Base-by-base conservation (phyloP, 2,797 vertebrate species). In the Myoxocephalus aenaeus region DNA sequence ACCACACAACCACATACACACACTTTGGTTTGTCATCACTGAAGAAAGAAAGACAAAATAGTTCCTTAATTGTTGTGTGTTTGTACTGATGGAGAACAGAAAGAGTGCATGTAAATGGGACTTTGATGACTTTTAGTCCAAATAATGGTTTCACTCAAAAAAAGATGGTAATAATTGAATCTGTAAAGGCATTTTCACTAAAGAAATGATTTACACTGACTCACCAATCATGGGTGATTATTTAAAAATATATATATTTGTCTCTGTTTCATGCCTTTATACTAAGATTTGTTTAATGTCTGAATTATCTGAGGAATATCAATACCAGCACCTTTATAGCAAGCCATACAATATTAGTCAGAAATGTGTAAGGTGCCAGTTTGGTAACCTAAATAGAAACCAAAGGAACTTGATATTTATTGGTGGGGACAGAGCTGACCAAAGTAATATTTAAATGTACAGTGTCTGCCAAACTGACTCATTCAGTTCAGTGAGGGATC, bases 1-100 rank as follows among this genome's bases (percentile, higher is more conserved):
- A 91, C 91, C 93, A 94, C 92, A 93, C 92, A 92, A 56, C 81
- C 36, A 56, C 72, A 72, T 73, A 57, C 53, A 57, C 25, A 65
- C 63, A 66, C 63, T 42, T 63, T 25, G 80, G 75, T 73, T 83
- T 65, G 76, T 67, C 65, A 29, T 73, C 46, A 62, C 63, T 59
- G 17, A 71, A 38, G 17, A 34, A 63, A 59, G 2, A 53, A 51
- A 22, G 1, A 53, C 17, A 25, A 13, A 22, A 12, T 0, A 10
- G 9, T 14, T 64, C 48, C 9, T 5, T 46, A 13, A 25, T 8
- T 54, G 27, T 34, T 12, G 3, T 36, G 14, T 70, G 38, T 65
- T 40, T 56, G 20, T 40, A 50, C 36, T 6, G 18, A 36, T 12
- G 17, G 3, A 44, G 14, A 3, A 44, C 42, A 44, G 42, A 5